A percentile compares a stretch with the other conserved stretches of the same genome.
phyloP scores from a whole-genome alignment of 2,797 vertebrate species.

The Podargus strigoides region DNA sequence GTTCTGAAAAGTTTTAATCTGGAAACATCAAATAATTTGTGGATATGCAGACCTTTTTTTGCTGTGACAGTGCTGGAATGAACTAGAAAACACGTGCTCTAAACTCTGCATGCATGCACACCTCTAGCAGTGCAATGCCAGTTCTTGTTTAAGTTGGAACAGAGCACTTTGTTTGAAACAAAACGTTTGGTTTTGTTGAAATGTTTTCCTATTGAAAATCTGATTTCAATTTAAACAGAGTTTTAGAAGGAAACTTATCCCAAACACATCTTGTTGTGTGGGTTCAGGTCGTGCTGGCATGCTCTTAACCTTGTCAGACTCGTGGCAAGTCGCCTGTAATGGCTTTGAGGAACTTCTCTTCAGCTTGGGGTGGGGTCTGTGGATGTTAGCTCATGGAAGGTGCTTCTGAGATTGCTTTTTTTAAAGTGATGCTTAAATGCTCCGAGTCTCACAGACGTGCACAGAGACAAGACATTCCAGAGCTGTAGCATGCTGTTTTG shows the following conservation, averaged over 20 bases:
- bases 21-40: neutral
- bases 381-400: neutral
- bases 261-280: neutral
- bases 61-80: neutral
- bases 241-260: neutral
- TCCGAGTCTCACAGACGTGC: neutral
- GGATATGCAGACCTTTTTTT: neutral
- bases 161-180: neutral
- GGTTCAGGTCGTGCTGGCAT: neutral
- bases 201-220: neutral
- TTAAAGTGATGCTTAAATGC: neutral
- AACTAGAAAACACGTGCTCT: neutral
- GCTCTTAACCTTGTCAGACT: neutral
- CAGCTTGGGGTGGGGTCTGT: rapidly evolving
- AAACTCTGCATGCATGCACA: rapidly evolving
- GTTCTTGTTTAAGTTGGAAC: neutral
- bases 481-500: neutral
- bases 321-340: rapidly evolving
- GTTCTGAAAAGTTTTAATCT: neutral
- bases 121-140: neutral
- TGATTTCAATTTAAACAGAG: neutral
- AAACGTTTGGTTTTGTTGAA: neutral
- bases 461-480: neutral
- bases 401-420: neutral
- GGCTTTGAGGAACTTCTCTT: neutral